Evolutionary conservation across 2,113 vertebrate species (phyloP), one percentile per base, ranked within the genome.

Genomic region (Nettapus auritus): DNA sequence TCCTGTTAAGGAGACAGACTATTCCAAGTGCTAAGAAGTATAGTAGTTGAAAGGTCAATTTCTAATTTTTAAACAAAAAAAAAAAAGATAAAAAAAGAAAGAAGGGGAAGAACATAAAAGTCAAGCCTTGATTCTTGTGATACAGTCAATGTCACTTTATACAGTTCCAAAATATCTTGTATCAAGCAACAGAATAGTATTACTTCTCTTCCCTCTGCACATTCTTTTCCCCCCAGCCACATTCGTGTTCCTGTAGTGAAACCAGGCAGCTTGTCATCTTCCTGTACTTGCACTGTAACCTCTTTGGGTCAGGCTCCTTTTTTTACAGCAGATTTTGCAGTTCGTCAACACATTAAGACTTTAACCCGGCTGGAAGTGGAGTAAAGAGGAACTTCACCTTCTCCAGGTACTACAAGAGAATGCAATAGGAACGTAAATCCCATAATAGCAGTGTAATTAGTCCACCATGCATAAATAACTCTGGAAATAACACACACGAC

Each of bases 401-500:
- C 34, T 64, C 9, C 40, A 92, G 29, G 16, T 52, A 60, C 29
- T 16, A 8, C 13, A 64, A 14, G 21, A 60, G 57, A 64, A 64
- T 5, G 20, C 22, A 85, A 52, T 3, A 75, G 62, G 84, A 84
- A 82, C 18, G 29, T 5, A 18, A 34, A 38, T 79, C 42, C 36
- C 3, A 1, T 12, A 44, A 21, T 0, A 66, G 18, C 42, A 84
- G 77, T 14, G 6, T 7, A 88, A 13, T 9, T 48, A 23, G 4
- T 46, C 29, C 63, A 62, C 12, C n/a, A 34, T 50, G 29, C 34
- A 42, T 42, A 36, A 67, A 22, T 67, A 31, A 52, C 53, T 62
- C 46, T 8, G 19, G 9, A 76, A 76, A 52, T 28, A 62, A 38
- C 23, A 76, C 38, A 46, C 5, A 60, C 53, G 25, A 75, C 17